Evolutionary conservation across 2,797 vertebrate species (phyloP).

Genomic region (Pseudochirops cupreus): DNA sequence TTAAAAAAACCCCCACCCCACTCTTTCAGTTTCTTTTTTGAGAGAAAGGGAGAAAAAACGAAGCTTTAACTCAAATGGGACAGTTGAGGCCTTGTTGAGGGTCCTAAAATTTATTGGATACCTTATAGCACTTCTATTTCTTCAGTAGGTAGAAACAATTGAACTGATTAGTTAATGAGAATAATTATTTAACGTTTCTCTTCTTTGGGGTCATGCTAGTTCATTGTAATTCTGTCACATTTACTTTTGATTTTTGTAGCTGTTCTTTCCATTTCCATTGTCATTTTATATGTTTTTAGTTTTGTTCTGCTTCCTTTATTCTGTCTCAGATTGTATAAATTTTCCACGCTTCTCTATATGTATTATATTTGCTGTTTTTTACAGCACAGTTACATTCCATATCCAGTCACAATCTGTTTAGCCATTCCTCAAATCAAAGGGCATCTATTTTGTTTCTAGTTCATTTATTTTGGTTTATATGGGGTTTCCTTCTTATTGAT

Average conservation of each 20-base stretch:
- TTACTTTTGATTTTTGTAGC: not conserved
- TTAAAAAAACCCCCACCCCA: not conserved
- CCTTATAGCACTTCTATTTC: not conserved
- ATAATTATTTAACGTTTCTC: not conserved
- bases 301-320: not conserved
- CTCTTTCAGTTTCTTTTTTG: not conserved
- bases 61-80: not conserved
- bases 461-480: not conserved
- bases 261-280: not conserved
- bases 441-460: not conserved
- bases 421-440: not conserved
- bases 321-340: not conserved
- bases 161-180: not conserved
- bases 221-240: not conserved
- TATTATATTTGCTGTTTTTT: not conserved
- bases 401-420: not conserved
- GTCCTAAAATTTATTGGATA: not conserved
- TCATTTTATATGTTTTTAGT: not conserved
- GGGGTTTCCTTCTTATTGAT: not conserved
- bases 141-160: not conserved
- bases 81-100: not conserved
- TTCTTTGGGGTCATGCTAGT: not conserved
- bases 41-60: not conserved
- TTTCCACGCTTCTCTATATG: not conserved
- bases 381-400: not conserved